Base-by-base conservation (phyloP, 2,888 invertebrate genomes). In the Molorchus minor region DNA sequence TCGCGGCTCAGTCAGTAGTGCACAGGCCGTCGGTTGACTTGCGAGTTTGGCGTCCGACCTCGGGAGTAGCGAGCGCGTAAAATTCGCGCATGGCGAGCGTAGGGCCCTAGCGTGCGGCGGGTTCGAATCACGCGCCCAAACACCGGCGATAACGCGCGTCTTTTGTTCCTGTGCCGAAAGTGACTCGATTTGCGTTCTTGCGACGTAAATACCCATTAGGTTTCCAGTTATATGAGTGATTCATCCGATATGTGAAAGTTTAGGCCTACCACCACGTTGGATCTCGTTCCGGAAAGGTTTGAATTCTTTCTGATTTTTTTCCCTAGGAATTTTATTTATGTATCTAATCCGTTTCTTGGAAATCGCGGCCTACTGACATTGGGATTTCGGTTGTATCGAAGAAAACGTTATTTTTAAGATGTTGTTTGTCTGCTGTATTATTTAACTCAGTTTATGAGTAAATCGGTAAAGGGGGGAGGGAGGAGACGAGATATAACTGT, bases 241-340 rank as follows among this genome's bases (percentile, higher is more conserved):
- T 71, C 73, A 74, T 72, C 73, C 4, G 65, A 60, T 66, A 69
- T 69, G 71, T 71, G 74, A 72, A 71, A 71, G 71, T 71, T 64
- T 45, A 51, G 47, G 57, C 52, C 58, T 65, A 62, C n/a, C 58
- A 62, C 54, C 57, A 53, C 56, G 38, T 56, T 25, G 54, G 43
- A 38, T 41, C 29, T 40, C 47, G 45, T 51, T 59, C 62, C 65
- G 65, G 65, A 65, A 65, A 65, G 65, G 65, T 59, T 59, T 59
- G 58, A 47, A 57, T 61, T 54, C 54, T 54, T 53, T 54, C 8
- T 17, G 15, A 8, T 29, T 54, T 54, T 54, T 65, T 62, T 62
- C 61, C 62, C 61, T 57, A 30, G 44, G 56, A 20, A 46, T 46
- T 46, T 55, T 57, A 43, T 51, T 57, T 63, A 25, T 47, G 47